Percentiles rank a stretch among this genome's conserved stretches.
Evolutionary conservation across 1,140 invertebrate species (phyloP).

Genomic region (Chlorops oryzae): DNA sequence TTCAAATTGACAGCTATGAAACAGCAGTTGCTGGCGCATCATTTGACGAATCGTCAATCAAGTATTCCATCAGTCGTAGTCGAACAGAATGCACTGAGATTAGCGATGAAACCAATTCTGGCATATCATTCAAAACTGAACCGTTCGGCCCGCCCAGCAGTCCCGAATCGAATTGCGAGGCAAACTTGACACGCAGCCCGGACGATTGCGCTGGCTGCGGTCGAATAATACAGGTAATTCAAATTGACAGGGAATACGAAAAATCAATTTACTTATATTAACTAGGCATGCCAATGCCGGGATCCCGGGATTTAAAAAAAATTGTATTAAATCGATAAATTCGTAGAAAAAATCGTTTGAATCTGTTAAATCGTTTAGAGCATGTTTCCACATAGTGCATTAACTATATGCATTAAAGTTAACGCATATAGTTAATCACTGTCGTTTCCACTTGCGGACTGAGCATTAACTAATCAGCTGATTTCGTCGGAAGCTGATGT

Average conservation of each 20-base stretch:
- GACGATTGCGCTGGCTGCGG: slow-evolving; percentile 48
- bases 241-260: no score
- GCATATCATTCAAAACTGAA: slow-evolving; percentile 47
- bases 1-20: slow-evolving; percentile 30
- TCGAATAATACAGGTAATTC: slow-evolving; percentile 43
- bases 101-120: slow-evolving; percentile 42
- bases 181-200: slow-evolving; percentile 31
- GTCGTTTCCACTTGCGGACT: no score
- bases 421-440: no score
- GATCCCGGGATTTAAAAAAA: no score
- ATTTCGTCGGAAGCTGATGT: no score
- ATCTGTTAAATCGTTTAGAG: no score
- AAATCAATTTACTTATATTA: background rate
- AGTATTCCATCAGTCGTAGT: slow-evolving; percentile 40
- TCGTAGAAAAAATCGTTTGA: no score
- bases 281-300: slow-evolving; percentile 12
- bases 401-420: no score
- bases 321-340: no score
- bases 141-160: slow-evolving; percentile 44
- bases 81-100: slow-evolving; percentile 41
- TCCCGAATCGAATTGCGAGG: slow-evolving; percentile 43
- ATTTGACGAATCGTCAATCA: slow-evolving; percentile 39
- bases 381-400: no score
- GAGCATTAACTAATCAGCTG: no score
- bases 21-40: slow-evolving; percentile 39